Evolutionary conservation across 2,888 invertebrate species (phyloP).

Genomic region (Agriopis aurantiaria): DNA sequence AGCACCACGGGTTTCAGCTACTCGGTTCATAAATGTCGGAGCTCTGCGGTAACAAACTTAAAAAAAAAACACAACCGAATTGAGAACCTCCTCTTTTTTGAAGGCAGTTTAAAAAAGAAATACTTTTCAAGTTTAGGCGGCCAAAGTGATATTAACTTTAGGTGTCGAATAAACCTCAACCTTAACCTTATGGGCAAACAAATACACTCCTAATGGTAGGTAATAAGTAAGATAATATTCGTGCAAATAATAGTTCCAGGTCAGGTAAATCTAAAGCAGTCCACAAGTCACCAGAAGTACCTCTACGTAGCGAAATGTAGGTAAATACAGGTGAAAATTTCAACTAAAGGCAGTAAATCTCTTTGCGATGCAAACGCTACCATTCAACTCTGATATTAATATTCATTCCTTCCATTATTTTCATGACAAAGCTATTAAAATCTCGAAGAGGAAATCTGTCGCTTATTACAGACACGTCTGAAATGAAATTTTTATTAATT

Average conservation of each 20-base stretch:
- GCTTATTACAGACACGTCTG: slow-evolving; percentile 65
- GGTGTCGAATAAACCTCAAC: too few relatives aligned
- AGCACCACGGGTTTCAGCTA: too few relatives aligned
- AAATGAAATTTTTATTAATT: slow-evolving; percentile 66
- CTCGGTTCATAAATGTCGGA: too few relatives aligned
- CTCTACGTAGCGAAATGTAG: slow-evolving; percentile 1
- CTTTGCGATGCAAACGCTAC: slow-evolving; percentile 75
- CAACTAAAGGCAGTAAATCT: slow-evolving; percentile 56
- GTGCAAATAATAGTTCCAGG: neutral
- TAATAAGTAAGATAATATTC: neutral
- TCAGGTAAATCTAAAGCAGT: neutral
- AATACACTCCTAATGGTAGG: too few relatives aligned
- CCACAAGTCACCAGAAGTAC: slow-evolving; percentile 2
- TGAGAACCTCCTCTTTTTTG: too few relatives aligned
- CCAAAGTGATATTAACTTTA: too few relatives aligned
- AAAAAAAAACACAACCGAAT: too few relatives aligned
- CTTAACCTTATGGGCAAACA: too few relatives aligned
- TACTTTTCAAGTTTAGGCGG: too few relatives aligned
- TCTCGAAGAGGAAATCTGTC: slow-evolving; percentile 52
- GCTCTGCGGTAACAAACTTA: too few relatives aligned
- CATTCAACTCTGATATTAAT: slow-evolving; percentile 75
- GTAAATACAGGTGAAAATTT: slow-evolving; percentile 18
- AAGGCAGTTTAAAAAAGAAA: too few relatives aligned
- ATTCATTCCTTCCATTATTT: slow-evolving; percentile 76
- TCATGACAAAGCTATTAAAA: slow-evolving; percentile 73